phyloP scores from a whole-genome alignment of 2,888 invertebrate species.

The Zygothrica quintamaculata region DNA sequence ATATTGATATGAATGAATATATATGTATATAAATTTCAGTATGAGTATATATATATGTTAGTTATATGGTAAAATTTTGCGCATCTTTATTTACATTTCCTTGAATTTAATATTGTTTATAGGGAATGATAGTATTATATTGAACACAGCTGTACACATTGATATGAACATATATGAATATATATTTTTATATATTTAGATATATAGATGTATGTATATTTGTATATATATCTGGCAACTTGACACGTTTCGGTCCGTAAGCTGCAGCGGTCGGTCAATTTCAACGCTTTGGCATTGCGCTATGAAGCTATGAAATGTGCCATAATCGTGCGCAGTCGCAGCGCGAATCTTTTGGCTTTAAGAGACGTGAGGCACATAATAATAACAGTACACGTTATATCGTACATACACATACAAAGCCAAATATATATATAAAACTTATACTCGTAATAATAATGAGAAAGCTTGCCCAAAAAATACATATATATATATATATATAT shows the following conservation, averaged over 20 bases:
- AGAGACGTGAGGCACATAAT: slow-evolving; percentile 76
- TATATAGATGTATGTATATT: not conserved
- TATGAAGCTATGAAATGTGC: slow-evolving; percentile 66
- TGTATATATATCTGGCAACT: slow-evolving; percentile 61
- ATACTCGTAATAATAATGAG: slow-evolving; percentile 54
- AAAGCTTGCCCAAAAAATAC: slow-evolving; percentile 59
- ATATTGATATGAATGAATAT: no score
- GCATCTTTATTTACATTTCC: no score
- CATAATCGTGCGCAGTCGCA: slow-evolving; percentile 78
- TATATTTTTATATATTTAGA: not conserved
- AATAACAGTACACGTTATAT: slow-evolving; percentile 62
- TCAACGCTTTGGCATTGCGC: slow-evolving; percentile 53
- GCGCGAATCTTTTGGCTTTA: slow-evolving; percentile 64
- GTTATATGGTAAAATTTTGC: no score
- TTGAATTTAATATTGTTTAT: no score
- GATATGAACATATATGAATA: not conserved
- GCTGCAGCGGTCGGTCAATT: slow-evolving; percentile 41
- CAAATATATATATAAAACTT: slow-evolving; percentile 16
- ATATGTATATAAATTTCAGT: no score
- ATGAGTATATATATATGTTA: no score
- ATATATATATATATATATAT: slow-evolving; percentile 11
- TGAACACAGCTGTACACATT: not conserved
- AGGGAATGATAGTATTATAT: no score
- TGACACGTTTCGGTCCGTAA: slow-evolving; percentile 75
- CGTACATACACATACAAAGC: slow-evolving; percentile 22